phyloP scores from a whole-genome alignment of 1,140 invertebrate genomes.

The Drosophila yakuba region DNA sequence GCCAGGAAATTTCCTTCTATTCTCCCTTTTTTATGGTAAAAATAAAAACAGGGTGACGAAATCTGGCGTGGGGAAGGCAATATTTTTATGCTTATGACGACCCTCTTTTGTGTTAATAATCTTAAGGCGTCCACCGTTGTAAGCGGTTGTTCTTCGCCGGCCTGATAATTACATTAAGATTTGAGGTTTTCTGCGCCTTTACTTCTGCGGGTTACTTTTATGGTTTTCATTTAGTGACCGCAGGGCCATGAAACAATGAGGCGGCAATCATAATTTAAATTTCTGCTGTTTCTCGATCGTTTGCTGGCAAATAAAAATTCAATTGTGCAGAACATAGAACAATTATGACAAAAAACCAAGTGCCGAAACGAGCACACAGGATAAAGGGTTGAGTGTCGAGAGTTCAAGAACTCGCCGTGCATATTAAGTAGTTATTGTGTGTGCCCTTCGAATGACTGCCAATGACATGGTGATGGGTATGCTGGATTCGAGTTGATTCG shows the following conservation, averaged over 20 bases:
- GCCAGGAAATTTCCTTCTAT: slow-evolving; percentile 30
- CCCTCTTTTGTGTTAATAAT: slow-evolving; percentile 76
- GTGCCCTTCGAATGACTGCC: slow-evolving; percentile 1
- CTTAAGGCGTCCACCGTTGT: slow-evolving; percentile 62
- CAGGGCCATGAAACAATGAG: slow-evolving; percentile 30
- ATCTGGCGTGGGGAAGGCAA: slow-evolving; percentile 33
- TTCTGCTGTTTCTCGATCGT: slow-evolving; percentile 35
- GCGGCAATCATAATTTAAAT: slow-evolving; percentile 25
- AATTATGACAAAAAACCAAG: slow-evolving; percentile 69
- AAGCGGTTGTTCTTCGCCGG: slow-evolving; percentile 50
- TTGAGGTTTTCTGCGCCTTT: slow-evolving; percentile 48
- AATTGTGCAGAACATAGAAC: slow-evolving; percentile 62
- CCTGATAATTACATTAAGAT: slow-evolving; percentile 71
- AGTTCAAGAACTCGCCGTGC: slow-evolving; percentile 59
- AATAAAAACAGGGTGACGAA: slow-evolving; percentile 19
- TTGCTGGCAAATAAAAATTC: slow-evolving; percentile 64
- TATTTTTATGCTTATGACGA: slow-evolving; percentile 77
- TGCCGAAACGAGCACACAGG: slow-evolving; percentile 27
- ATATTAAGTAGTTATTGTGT: slow-evolving; percentile 61
- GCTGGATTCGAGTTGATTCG: not conserved
- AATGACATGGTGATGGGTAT: not conserved
- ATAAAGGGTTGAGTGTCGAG: slow-evolving; percentile 40
- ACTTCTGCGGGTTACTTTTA: slow-evolving; percentile 24
- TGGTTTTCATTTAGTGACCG: slow-evolving; percentile 39
- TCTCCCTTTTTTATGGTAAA: slow-evolving; percentile 51